Conservation (phyloP, 2,113 vertebrate species). For the Propithecus coquereli region DNA sequence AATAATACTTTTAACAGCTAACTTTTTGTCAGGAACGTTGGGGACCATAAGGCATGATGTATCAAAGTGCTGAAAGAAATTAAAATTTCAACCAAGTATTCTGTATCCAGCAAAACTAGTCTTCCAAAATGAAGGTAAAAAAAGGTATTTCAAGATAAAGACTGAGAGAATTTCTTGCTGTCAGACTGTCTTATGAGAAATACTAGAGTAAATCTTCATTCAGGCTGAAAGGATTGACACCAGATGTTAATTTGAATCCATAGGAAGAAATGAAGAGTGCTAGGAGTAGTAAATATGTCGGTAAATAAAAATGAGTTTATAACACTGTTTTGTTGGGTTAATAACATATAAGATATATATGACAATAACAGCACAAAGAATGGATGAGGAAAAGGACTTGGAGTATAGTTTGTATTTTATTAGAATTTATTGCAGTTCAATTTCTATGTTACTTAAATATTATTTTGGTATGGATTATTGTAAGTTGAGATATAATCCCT, state of each 20-base stretch:
- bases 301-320: not conserved
- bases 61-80: not conserved
- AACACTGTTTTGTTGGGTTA: not conserved
- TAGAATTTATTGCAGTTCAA: not conserved
- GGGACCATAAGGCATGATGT: not conserved
- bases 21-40: not conserved
- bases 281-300: not conserved
- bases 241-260: not conserved
- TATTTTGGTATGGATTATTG: not conserved
- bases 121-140: not conserved
- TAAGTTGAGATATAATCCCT: not conserved
- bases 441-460: conserved; percentile 1
- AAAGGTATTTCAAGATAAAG: not conserved
- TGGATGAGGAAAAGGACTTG: not conserved
- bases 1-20: not conserved
- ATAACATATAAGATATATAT: not conserved
- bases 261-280: not conserved
- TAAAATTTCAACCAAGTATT: not conserved
- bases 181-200: not conserved
- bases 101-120: not conserved
- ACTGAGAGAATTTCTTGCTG: not conserved
- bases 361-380: not conserved
- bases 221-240: not conserved
- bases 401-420: not conserved
- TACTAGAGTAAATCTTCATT: not conserved